These are phyloP conservation scores for Ursus arctos DNA, from an alignment of 2,113 vertebrate genomes.

Conservation along the genomic window DNA sequence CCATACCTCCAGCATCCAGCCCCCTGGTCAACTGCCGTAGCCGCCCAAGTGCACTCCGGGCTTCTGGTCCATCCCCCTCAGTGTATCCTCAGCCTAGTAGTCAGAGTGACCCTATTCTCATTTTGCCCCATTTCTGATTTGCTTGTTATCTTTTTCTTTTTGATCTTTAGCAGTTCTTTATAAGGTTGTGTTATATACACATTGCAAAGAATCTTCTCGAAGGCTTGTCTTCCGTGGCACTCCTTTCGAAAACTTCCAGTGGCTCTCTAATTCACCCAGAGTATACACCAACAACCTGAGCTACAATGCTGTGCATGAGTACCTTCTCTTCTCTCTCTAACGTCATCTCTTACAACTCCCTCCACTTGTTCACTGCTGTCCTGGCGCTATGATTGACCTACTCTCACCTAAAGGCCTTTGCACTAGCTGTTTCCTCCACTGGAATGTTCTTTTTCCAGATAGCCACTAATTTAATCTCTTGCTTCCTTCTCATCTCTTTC, in stretches of 20 bases:
- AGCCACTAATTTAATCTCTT: neutral
- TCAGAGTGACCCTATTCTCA: neutral
- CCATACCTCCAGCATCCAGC: neutral
- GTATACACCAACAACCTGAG: neutral
- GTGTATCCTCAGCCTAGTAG: too few relatives aligned
- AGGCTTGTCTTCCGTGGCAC: neutral
- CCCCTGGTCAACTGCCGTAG: rapidly evolving
- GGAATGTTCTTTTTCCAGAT: neutral
- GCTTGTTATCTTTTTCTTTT: neutral
- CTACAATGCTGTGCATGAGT: neutral
- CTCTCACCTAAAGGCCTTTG: neutral
- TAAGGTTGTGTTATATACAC: neutral
- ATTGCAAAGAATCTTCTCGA: neutral
- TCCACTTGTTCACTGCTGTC: neutral
- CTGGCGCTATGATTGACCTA: neutral
- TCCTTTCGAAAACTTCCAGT: neutral
- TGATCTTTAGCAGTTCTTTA: neutral
- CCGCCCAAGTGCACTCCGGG: neutral
- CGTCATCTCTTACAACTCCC: neutral
- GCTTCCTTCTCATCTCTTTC: neutral
- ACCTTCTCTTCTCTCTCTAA: neutral
- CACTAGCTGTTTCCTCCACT: neutral
- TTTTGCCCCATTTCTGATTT: neutral
- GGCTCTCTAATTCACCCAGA: neutral
- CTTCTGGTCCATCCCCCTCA: neutral